Evolutionary conservation across 1,140 invertebrate species (phyloP), one percentile per base, ranked within the genome.

Genomic region (Sinonovacula constricta): DNA sequence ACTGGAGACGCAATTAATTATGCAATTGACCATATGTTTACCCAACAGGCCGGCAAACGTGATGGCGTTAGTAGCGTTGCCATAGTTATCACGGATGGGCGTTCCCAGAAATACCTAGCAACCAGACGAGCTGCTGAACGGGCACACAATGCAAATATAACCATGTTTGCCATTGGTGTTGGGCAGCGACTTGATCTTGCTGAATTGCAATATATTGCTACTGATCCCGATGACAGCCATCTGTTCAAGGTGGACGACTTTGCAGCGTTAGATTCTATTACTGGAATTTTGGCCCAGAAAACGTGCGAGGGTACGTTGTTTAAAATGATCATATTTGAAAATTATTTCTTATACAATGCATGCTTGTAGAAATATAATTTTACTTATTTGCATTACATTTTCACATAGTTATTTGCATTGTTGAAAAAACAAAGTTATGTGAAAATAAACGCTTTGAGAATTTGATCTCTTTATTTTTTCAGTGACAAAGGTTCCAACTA

Each of bases 61-160:
- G 39, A 53, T 0, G 72, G 71, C 7, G 56, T 78, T 0, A 57
- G 69, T 15, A 72, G 77, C 49, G 60, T 85, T 49, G 70, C 53
- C 4, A 65, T 85, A 14, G 79, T 85, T 2, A 81, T 85, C 39
- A 85, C 81, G n/a, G 83, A 85, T 62, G 83, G 83, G 15, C 75
- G 66, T 28, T 81, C 81, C 5, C 66, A 79, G 30, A 60, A 80
- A 30, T 59, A 54, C 2, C 49, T 22, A 28, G 45, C 22, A 39
- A 82, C 81, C 24, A 56, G 62, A n/a, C 18, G 24, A 3, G 62
- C 76, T 12, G 76, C 81, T 0, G n/a, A 51, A 24, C 33, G 26
- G 15, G 76, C 66, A 3, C 70, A 82, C 33, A 30, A 63, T 31
- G 45, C 22, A 3, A 70, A 65, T 31, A 79, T 82, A 15, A 54